phyloP scores from a whole-genome alignment of 2,888 invertebrate species.

The Stenotaenia linearis region DNA sequence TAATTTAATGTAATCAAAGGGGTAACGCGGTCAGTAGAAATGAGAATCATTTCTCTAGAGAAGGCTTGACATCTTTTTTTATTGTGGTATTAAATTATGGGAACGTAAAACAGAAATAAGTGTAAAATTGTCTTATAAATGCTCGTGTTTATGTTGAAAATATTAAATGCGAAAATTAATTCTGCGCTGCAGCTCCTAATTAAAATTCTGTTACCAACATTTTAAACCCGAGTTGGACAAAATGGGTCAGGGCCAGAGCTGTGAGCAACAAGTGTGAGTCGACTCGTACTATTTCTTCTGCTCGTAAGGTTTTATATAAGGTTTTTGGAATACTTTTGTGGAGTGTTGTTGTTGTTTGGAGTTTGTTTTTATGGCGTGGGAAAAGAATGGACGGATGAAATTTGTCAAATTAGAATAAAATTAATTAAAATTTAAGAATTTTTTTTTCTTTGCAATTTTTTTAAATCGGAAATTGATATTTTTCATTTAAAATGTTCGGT shows the following conservation, averaged over 20 bases:
- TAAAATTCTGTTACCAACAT: background rate
- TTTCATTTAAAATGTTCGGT: too few species aligned
- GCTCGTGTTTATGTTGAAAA: too few species aligned
- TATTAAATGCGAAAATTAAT: too few species aligned
- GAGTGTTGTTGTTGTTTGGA: background rate
- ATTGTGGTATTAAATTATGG: background rate
- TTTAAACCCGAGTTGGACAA: background rate
- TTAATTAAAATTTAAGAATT: too few species aligned
- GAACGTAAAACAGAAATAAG: background rate
- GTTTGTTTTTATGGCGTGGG: too few species aligned
- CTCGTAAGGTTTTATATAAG: background rate
- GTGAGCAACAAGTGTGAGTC: background rate
- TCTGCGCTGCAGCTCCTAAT: background rate
- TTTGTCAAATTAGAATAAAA: too few species aligned
- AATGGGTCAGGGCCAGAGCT: background rate
- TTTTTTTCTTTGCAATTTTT: too few species aligned
- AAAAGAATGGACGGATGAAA: too few species aligned
- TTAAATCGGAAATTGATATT: too few species aligned
- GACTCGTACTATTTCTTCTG: background rate
- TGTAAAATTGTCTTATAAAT: too few species aligned
- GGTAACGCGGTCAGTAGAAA: constrained; percentile 19
- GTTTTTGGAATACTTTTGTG: background rate
- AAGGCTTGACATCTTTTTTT: background rate
- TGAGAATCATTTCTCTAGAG: background rate
- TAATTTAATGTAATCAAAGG: constrained; percentile 20